Conservation (phyloP, 2,888 invertebrate species). For the Cyaniris semiargus region DNA sequence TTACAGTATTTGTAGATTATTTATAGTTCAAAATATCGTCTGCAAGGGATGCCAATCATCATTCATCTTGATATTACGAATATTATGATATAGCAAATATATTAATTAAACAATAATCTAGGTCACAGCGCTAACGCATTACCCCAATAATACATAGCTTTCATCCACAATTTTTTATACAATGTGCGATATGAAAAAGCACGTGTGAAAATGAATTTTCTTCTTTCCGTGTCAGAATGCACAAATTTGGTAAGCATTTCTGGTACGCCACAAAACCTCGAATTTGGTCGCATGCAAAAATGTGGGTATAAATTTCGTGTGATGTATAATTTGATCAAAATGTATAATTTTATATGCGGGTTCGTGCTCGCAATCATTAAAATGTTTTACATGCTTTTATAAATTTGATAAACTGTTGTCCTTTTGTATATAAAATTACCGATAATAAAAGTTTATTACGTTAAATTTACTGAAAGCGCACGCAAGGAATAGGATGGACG, state of each 20-base stretch:
- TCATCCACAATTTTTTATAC: background rate
- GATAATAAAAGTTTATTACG: constrained; percentile 8
- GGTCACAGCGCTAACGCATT: background rate
- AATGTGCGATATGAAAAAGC: background rate
- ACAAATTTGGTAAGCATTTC: constrained; percentile 2
- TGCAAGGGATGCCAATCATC: too few relatives aligned
- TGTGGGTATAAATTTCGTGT: constrained; percentile 17
- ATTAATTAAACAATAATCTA: too few relatives aligned
- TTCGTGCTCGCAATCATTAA: constrained; percentile 23
- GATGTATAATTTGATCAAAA: constrained; percentile 20
- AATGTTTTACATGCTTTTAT: constrained; percentile 18
- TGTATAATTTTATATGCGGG: constrained; percentile 10
- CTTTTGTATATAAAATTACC: constrained; percentile 8
- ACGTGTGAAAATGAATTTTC: background rate
- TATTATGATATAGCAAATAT: too few relatives aligned
- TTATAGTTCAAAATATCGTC: too few relatives aligned
- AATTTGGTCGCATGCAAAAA: constrained; percentile 27
- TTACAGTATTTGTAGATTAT: too few relatives aligned
- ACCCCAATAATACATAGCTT: background rate
- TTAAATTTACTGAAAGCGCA: background rate
- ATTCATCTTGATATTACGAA: too few relatives aligned
- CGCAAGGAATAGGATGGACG: background rate
- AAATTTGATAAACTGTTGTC: constrained; percentile 22
- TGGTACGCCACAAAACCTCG: background rate
- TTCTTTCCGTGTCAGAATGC: constrained; percentile 2